Conservation (phyloP, 2,113 vertebrate genomes). For the Lutjanus erythropterus region DNA sequence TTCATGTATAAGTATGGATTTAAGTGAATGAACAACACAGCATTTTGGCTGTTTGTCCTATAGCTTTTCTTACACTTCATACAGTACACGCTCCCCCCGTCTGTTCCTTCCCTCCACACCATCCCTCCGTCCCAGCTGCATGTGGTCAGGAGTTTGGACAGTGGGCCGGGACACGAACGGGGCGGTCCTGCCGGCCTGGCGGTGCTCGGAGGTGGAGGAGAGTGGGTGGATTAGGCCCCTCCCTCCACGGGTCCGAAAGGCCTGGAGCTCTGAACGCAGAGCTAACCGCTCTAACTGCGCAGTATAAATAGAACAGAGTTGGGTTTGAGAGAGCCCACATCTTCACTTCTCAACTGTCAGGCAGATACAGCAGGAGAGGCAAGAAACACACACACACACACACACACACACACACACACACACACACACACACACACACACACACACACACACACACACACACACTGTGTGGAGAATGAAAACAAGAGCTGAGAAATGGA, state of each 20-base stretch:
- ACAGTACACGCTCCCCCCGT: constrained; percentile 26
- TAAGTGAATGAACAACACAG: background rate
- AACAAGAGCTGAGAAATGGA: constrained; percentile 42
- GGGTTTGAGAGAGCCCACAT: constrained; percentile 58
- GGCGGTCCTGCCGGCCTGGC: constrained; percentile 50
- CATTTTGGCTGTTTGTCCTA: background rate
- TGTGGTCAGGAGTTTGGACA: constrained; percentile 62
- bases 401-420: background rate
- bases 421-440: background rate
- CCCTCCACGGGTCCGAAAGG: constrained; percentile 36
- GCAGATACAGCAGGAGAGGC: constrained; percentile 30
- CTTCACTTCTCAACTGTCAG: constrained; percentile 47
- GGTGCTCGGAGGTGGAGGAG: constrained; percentile 37
- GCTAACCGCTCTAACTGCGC: constrained; percentile 61
- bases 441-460: background rate
- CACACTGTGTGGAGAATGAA: constrained; percentile 10
- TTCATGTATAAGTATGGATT: background rate
- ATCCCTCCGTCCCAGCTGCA: constrained; percentile 55
- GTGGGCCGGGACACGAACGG: constrained; percentile 34
- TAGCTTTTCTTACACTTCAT: constrained; percentile 7
- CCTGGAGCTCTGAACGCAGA: constrained; percentile 51
- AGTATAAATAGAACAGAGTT: constrained; percentile 71
- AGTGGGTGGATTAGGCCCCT: constrained; percentile 54
- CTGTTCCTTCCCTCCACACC: constrained; percentile 42
- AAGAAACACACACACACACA: background rate